Percentiles rank a stretch among this genome's conserved stretches.
Evolutionary conservation across 1,140 invertebrate species (phyloP).

Genomic region (Zaprionus africanus): DNA sequence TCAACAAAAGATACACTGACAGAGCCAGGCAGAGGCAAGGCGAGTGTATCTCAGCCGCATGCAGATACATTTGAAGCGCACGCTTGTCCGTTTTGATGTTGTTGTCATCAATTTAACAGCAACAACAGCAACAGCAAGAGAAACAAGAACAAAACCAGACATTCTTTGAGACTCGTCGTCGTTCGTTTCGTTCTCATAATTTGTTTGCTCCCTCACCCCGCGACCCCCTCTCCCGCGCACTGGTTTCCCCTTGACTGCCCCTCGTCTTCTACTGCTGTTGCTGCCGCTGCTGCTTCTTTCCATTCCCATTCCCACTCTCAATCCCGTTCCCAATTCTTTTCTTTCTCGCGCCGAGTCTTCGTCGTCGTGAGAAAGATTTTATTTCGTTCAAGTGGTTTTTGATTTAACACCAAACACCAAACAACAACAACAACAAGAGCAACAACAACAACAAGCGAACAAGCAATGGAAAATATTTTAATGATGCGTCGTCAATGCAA

Average conservation of each 20-base stretch:
- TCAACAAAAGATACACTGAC: slow-evolving; percentile 59
- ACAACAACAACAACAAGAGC: slow-evolving; percentile 18
- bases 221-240: slow-evolving; percentile 12
- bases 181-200: slow-evolving; percentile 75
- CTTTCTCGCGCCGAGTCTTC: slow-evolving; percentile 35
- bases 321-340: slow-evolving; percentile 54
- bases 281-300: not conserved
- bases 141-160: slow-evolving; percentile 59
- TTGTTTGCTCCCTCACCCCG: slow-evolving; percentile 59
- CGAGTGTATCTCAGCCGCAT: slow-evolving; percentile 55
- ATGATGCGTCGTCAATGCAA: slow-evolving; percentile 77
- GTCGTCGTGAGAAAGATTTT: slow-evolving; percentile 76
- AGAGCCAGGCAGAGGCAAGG: slow-evolving; percentile 29
- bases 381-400: slow-evolving; percentile 82
- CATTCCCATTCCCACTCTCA: slow-evolving; percentile 30
- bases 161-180: slow-evolving; percentile 68
- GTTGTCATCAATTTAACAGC: slow-evolving; percentile 78
- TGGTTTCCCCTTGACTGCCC: not conserved
- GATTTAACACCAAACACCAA: slow-evolving; percentile 74
- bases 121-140: slow-evolving; percentile 40
- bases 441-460: slow-evolving; percentile 39
- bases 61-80: slow-evolving; percentile 80
- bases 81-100: slow-evolving; percentile 77
- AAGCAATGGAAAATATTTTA: slow-evolving; percentile 77
- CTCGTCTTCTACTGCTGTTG: slow-evolving; percentile 8